Percentiles rank a stretch among this genome's conserved stretches.
Conservation (phyloP, 2,888 invertebrate species). For the Heliconius cydno region DNA sequence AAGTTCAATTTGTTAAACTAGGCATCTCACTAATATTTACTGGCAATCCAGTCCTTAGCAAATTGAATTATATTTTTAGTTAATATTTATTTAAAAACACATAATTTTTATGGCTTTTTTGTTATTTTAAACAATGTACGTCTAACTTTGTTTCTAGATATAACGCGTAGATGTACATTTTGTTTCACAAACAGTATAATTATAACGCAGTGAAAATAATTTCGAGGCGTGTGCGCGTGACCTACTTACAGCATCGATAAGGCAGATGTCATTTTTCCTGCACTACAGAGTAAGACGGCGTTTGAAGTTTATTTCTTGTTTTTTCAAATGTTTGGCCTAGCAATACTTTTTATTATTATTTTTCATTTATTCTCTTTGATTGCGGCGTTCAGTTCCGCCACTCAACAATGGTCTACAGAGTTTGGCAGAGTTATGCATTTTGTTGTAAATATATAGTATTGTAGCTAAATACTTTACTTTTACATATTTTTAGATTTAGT, state of each 20-base stretch:
- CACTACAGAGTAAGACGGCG: conserved; percentile 23
- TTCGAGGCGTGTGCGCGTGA: conserved; percentile 70
- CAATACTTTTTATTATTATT: too few species aligned
- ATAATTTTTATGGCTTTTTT: neutral
- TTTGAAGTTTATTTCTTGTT: conserved; percentile 17
- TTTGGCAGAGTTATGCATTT: neutral
- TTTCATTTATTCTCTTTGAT: too few species aligned
- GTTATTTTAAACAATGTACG: neutral
- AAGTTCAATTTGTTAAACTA: too few species aligned
- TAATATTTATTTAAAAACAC: neutral
- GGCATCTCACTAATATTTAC: too few species aligned
- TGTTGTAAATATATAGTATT: neutral
- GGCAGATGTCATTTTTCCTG: conserved; percentile 64
- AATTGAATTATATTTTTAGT: too few species aligned
- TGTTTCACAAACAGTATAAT: conserved; percentile 62
- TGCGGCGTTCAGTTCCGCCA: too few species aligned
- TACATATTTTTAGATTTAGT: neutral
- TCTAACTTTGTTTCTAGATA: conserved; percentile 18
- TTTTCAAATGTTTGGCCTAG: neutral
- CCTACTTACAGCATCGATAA: conserved; percentile 76
- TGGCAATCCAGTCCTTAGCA: too few species aligned
- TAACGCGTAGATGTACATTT: conserved; percentile 37
- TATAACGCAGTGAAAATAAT: conserved; percentile 74
- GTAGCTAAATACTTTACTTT: neutral
- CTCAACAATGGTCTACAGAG: too few species aligned